Evolutionary conservation across 2,113 vertebrate genomes (phyloP).

Genomic region (Cottus gobio): DNA sequence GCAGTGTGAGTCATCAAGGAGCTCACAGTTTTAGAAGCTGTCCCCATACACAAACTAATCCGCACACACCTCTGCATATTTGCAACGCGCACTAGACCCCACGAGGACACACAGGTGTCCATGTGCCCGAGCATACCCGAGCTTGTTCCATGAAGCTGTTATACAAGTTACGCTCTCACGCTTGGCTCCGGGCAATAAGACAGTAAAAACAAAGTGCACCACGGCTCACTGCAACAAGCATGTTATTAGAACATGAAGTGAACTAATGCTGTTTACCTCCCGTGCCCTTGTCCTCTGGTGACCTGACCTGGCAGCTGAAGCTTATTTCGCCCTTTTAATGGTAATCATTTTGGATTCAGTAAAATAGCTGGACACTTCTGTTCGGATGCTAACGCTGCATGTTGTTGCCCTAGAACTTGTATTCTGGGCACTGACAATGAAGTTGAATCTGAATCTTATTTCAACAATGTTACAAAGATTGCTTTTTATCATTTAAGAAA

Average conservation of each 20-base stretch:
- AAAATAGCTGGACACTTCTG: no score
- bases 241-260: background rate
- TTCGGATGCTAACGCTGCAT: no score
- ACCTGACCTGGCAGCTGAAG: background rate
- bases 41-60: background rate
- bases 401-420: no score
- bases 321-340: background rate
- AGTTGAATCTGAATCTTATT: no score
- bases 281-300: background rate
- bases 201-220: background rate
- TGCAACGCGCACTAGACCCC: background rate
- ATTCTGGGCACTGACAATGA: no score
- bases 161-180: background rate
- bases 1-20: background rate
- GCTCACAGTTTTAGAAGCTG: background rate
- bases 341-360: no score
- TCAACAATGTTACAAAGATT: no score
- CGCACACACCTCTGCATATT: background rate
- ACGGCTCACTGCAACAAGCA: background rate
- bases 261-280: background rate
- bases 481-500: no score
- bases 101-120: background rate
- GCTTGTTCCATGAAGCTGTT: constrained; percentile 10
- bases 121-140: background rate
- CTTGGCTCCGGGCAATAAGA: background rate